Base-by-base conservation (phyloP, 2,888 invertebrate genomes). In the Caenorhabditis virilis region DNA sequence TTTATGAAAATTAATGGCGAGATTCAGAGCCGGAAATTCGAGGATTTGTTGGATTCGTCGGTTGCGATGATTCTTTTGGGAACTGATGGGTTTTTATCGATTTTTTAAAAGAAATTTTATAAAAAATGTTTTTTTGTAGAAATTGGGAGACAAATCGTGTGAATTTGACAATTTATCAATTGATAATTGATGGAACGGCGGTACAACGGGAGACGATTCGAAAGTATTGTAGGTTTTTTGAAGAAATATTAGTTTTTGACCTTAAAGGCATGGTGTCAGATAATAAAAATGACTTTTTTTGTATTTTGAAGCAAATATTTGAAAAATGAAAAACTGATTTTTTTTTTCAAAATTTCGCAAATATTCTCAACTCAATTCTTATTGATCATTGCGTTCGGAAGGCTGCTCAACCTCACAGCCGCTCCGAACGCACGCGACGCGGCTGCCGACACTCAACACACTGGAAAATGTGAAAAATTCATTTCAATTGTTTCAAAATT, bases 1-100 rank as follows among this genome's bases (percentile, higher is more conserved):
- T 33, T 52, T 16, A 55, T 65, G 56, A 65, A 60, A 11, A 18
- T 65, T 41, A 65, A 65, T 23, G 65, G 65, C 11, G 65, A 65
- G 25, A 33, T 50, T 26, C 64, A 64, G 25, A 64, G 55, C n/a
- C n/a, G 38, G 22, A 48, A 46, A 16, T 52, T 59, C 25, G 54
- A 63, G 11, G 56, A 50, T n/a, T 45, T 58, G 22, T 49, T 58
- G 0, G 58, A 63, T 30, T 57, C 63, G 1, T 25, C 33, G 0
- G 57, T 53, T 11, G 35, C 42, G n/a, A 35, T 20, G 22, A 53
- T 63, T 11, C 57, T 53, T 42, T 6, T 64, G 25, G 58, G 23
- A 4, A 30, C 54, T 5, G 58, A 64, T 51, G 58, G 36, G 36
- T 49, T 38, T 35, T 35, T 16, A 7, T 27, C 13, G 3, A 33